Evolutionary conservation across 2,797 vertebrate genomes (phyloP).

Genomic region (Channa striata): DNA sequence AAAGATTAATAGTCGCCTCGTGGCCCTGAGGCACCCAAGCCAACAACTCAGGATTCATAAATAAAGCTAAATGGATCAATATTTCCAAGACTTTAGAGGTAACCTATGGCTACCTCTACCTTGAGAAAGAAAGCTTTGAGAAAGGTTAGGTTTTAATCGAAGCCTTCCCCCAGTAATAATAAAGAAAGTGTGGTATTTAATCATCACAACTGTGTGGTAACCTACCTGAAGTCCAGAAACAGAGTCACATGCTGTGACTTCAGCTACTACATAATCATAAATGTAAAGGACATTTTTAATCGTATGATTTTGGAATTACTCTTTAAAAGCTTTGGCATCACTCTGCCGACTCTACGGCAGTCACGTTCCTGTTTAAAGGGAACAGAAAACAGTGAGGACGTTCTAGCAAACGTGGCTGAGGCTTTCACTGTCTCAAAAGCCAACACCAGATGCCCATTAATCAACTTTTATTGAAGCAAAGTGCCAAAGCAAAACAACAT

Average conservation of each 20-base stretch:
- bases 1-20: conserved; percentile 83
- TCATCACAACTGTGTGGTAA: conserved; percentile 45
- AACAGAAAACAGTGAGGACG: conserved; percentile 18
- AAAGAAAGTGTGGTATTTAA: conserved; percentile 66
- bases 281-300: conserved; percentile 25
- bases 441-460: conserved; percentile 53
- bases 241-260: conserved; percentile 27
- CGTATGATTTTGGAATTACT: conserved; percentile 14
- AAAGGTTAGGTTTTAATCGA: conserved; percentile 82
- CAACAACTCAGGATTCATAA: conserved; percentile 81
- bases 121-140: conserved; percentile 69
- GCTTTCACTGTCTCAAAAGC: conserved; percentile 32
- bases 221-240: conserved; percentile 36
- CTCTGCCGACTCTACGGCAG: conserved; percentile 3
- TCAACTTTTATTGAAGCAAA: conserved; percentile 65
- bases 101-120: conserved; percentile 77
- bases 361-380: conserved; percentile 30
- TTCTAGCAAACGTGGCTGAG: conserved; percentile 33
- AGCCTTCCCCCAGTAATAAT: conserved; percentile 65
- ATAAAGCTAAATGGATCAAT: conserved; percentile 87
- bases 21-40: conserved; percentile 80
- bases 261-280: conserved; percentile 16
- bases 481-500: conserved; percentile 58
- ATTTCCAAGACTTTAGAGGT: conserved; percentile 78
- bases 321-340: conserved; percentile 16